These are phyloP conservation scores for Psittacara wagleri DNA, from an alignment of 2,113 vertebrate species.

Conservation along the genomic window DNA sequence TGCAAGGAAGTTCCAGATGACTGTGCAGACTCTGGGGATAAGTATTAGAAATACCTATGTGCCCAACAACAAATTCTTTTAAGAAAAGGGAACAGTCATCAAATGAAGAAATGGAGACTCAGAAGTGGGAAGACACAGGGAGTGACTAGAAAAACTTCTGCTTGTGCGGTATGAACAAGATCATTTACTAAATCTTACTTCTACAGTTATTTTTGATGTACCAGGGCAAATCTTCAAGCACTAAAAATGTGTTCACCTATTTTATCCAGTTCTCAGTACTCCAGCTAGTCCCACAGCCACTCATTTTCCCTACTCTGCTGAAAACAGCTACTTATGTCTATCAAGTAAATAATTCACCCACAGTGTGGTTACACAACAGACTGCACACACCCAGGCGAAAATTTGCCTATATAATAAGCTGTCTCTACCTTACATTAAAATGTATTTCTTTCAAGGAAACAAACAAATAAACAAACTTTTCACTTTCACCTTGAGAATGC, in stretches of 20 bases:
- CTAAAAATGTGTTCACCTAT: neutral
- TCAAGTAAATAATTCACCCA: neutral
- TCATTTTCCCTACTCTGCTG: neutral
- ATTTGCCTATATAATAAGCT: neutral
- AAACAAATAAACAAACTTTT: neutral
- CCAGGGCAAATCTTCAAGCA: neutral
- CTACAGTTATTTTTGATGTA: neutral
- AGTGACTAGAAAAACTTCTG: neutral
- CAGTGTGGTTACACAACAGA: neutral
- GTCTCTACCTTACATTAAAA: neutral
- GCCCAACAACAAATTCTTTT: neutral
- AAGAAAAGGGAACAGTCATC: neutral
- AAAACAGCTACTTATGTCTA: neutral
- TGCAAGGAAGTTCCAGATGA: neutral
- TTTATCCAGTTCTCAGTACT: neutral
- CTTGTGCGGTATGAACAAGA: neutral
- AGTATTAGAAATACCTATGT: neutral
- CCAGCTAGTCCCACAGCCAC: neutral
- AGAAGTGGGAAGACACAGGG: neutral
- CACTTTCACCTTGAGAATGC: neutral
- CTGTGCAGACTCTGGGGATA: neutral
- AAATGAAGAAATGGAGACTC: neutral
- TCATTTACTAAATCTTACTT: neutral
- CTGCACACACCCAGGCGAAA: neutral
- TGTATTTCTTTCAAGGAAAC: neutral